These are phyloP conservation scores for Agriopis aurantiaria DNA, from an alignment of 2,888 invertebrate genomes.

Conservation along the genomic window DNA sequence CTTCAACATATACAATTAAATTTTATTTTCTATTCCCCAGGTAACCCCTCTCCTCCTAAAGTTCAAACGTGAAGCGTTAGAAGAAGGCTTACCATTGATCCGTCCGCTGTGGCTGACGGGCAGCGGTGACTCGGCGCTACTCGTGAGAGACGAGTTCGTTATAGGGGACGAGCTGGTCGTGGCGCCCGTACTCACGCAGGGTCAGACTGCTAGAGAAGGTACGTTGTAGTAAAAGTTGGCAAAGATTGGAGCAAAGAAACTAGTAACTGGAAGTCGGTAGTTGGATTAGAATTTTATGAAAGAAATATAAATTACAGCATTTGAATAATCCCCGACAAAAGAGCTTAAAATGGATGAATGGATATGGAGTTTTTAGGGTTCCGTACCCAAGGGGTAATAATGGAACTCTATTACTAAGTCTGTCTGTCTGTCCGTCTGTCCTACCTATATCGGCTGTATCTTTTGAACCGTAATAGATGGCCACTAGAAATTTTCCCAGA, in stretches of 20 bases:
- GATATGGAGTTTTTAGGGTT: too few species aligned
- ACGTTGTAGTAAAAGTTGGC: conserved; percentile 3
- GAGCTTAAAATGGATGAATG: too few species aligned
- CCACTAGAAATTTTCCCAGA: too few species aligned
- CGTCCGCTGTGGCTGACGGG: conserved; percentile 96
- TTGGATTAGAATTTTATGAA: background rate
- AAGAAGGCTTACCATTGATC: conserved; percentile 93
- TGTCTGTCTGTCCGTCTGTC: too few species aligned
- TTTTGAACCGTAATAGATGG: too few species aligned
- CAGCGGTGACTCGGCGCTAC: conserved; percentile 92
- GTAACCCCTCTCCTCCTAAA: conserved; percentile 92
- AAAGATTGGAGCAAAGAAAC: background rate
- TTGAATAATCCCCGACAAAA: too few species aligned
- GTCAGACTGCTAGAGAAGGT: conserved; percentile 90
- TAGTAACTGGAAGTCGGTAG: background rate
- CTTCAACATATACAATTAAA: too few species aligned
- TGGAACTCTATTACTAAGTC: too few species aligned
- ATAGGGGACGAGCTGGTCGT: conserved; percentile 96
- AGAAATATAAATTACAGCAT: too few species aligned
- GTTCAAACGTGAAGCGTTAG: conserved; percentile 92
- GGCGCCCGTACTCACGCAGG: conserved; percentile 92
- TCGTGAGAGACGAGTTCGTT: conserved; percentile 94
- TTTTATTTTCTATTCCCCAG: conserved; percentile 62
- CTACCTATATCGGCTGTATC: too few species aligned
- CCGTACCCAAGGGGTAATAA: too few species aligned